Evolutionary conservation across 1,140 invertebrate genomes (phyloP).

Genomic region (Parasteatoda tepidariorum): DNA sequence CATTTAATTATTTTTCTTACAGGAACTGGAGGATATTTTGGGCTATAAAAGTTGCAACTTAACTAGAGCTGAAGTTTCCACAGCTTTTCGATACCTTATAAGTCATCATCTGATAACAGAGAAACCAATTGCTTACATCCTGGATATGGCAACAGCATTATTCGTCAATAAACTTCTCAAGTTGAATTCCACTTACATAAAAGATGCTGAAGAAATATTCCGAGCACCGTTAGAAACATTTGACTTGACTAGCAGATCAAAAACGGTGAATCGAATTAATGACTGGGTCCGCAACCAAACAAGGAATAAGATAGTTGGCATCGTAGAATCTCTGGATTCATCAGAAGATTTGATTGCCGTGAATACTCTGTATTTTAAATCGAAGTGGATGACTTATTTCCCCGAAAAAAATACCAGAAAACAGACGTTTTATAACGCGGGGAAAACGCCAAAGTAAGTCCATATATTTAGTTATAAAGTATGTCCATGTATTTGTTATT

Average conservation of each 20-base stretch:
- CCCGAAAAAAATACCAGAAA: neutral
- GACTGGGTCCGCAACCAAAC: neutral
- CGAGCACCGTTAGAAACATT: neutral
- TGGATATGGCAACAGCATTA: neutral
- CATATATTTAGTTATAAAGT: too few relatives aligned
- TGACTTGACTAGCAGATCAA: neutral
- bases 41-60: neutral
- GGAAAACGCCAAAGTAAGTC: neutral
- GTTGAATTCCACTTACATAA: neutral
- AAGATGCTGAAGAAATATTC: neutral
- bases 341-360: neutral
- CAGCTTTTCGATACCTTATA: neutral
- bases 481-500: too few relatives aligned
- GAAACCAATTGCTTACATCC: neutral
- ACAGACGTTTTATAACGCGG: neutral
- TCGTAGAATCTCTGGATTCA: neutral
- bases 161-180: neutral
- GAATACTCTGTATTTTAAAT: constrained; percentile 12
- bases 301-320: neutral
- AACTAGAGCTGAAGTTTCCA: neutral
- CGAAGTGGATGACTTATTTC: neutral
- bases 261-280: neutral
- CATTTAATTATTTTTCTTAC: neutral
- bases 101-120: neutral
- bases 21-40: neutral